Evolutionary conservation across 2,113 vertebrate genomes (phyloP), one percentile per base, ranked within the genome.

Genomic region (Oriolus oriolus): DNA sequence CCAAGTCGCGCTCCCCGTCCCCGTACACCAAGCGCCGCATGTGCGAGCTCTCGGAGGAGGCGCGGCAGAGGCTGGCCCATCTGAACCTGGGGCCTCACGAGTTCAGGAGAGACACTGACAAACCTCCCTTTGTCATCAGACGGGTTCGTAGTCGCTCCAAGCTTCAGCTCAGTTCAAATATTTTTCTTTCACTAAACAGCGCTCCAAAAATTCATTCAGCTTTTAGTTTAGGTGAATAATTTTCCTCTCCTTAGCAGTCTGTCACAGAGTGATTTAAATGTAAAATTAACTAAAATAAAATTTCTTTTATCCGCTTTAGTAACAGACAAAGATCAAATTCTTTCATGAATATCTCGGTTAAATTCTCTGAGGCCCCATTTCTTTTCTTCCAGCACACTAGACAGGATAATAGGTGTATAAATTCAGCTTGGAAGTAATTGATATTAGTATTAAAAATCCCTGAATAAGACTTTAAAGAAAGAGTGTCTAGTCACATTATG

Each of bases 1-100:
- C 99, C 56, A 98, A 97, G 95, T 97, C 98, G 11, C 99, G 98
- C 50, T 98, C 98, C 19, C 98, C 98, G 30, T 99, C 99, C 19
- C 99, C 99, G 5, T 99, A 99, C 97, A 99, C 99, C 41, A 98
- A 98, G 93, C 99, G 99, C 79, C 98, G 98, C 74, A 99, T 99
- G 99, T 99, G 99, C 96, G 98, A 99, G 96, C 99, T 99, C 6
- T 98, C 99, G 1, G 98, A 99, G 92, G 99, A 99, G 76, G 92
- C 98, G 86, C 89, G 98, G 66, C 99, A 99, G 96, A 98, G 99
- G 28, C 98, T 99, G 87, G 95, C 98, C 70, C 99, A 99, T 83
- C 98, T 99, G 53, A 98, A 98, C 84, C 98, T 99, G 24, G 99
- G 99, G 19, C 99, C 99, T n/a, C 98, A 99, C 90, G 95, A 97